Evolutionary conservation across 2,113 vertebrate genomes (phyloP), one percentile per base, ranked within the genome.

Genomic region (Eretmochelys imbricata): DNA sequence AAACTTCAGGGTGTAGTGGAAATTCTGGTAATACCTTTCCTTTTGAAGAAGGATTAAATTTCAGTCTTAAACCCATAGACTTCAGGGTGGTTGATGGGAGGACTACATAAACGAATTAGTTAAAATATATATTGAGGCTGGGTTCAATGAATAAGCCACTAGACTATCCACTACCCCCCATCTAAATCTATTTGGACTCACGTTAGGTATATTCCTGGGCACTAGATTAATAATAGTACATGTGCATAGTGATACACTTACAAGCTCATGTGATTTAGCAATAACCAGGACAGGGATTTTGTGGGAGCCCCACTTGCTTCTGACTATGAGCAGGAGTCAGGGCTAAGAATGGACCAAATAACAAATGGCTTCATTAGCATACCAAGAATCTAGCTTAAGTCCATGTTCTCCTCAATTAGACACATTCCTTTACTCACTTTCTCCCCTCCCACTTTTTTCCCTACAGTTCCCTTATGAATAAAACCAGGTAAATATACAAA

Each of bases 31-130:
- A 82, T 87, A 50, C 2, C 1, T 86, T 94, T 90, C 82, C 2
- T 85, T 31, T 90, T 75, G 65, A 93, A 93, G 42, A 85, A 65
- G 13, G 65, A 57, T 91, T 90, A 91, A 84, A 90, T 83, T 62
- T 17, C 8, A 50, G n/a, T 90, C 35, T 88, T 92, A 84, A 85
- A 72, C 29, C 51, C 1, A 1, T 24, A 80, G 5, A 79, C 83
- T 94, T 94, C 35, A 87, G 22, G 84, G 80, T 2, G 6, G 7
- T 54, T 94, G 1, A 10, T n/a, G 84, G 16, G 49, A 93, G 0
- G 1, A 24, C 2, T 55, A 27, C 25, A 31, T 50, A 79, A 88
- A 84, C 3, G 82, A 12, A 69, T 69, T 31, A 65, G 31, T 65
- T 24, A 85, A 25, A 27, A 91, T 93, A 82, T 80, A 84, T 6